Evolutionary conservation across 2,888 invertebrate species (phyloP).

Genomic region (Drosophila paranaensis): DNA sequence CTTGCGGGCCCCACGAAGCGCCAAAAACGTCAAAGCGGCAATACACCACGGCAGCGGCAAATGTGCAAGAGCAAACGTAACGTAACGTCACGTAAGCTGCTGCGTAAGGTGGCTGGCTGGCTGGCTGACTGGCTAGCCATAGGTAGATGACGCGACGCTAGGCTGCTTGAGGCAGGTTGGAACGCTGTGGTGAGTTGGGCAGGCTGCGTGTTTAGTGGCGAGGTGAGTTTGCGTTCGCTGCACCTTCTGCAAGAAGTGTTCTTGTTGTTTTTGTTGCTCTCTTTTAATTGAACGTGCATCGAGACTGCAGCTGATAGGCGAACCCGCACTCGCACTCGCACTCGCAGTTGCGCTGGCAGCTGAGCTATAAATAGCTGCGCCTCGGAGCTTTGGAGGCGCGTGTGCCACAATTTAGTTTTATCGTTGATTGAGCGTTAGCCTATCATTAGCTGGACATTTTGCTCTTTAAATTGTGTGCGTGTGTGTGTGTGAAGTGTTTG

Average conservation of each 20-base stretch:
- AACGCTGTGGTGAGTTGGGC: conserved; percentile 47
- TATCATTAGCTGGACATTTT: conserved; percentile 74
- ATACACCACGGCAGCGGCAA: conserved; percentile 17
- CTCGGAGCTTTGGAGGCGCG: conserved; percentile 56
- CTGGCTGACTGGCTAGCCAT: background rate
- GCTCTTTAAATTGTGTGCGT: conserved; percentile 41
- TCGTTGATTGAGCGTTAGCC: conserved; percentile 78
- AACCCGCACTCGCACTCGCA: conserved; percentile 39
- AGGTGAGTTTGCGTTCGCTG: conserved; percentile 63
- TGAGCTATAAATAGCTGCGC: conserved; percentile 63
- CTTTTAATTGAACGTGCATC: conserved; percentile 58
- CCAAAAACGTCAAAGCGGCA: conserved; percentile 24
- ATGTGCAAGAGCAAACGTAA: conserved; percentile 24
- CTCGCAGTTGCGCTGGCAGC: conserved; percentile 26
- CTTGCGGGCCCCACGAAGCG: conserved; percentile 42
- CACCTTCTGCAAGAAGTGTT: conserved; percentile 56
- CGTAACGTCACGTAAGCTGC: background rate
- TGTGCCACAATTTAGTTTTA: conserved; percentile 78
- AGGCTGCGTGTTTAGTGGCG: conserved; percentile 43
- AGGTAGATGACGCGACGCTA: conserved; percentile 51
- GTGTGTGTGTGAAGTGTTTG: conserved; percentile 30
- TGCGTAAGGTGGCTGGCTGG: conserved; percentile 40
- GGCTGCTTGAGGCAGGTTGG: conserved; percentile 66
- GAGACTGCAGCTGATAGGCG: conserved; percentile 59
- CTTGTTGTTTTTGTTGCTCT: conserved; percentile 32